Evolutionary conservation across 1,140 invertebrate genomes (phyloP).

Genomic region (Microplitis mediator): DNA sequence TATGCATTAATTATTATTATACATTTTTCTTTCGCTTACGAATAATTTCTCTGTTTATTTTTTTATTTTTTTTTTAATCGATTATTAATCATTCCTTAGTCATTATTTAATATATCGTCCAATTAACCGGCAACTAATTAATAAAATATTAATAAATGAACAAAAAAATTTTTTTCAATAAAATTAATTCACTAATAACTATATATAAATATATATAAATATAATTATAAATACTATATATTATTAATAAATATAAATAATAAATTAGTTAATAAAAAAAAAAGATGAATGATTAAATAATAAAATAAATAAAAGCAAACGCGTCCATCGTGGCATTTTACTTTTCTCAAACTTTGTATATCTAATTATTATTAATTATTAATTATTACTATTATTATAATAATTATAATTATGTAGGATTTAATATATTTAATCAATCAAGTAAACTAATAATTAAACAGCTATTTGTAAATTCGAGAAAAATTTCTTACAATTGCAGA

Average conservation of each 20-base stretch:
- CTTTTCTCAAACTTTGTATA: conserved; percentile 29
- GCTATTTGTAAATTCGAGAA: conserved; percentile 32
- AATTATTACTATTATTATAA: background rate
- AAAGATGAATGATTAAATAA: conserved; percentile 4
- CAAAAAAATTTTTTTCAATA: too few relatives aligned
- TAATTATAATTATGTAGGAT: conserved; percentile 3
- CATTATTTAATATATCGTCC: background rate
- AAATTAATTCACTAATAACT: too few relatives aligned
- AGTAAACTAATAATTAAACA: conserved; percentile 16
- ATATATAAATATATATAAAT: too few relatives aligned
- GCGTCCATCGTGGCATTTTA: conserved; percentile 21
- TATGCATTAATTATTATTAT: background rate
- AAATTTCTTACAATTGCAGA: conserved; percentile 13
- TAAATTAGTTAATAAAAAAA: background rate
- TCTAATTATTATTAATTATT: conserved; percentile 24
- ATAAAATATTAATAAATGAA: too few relatives aligned
- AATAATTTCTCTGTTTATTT: conserved; percentile 12
- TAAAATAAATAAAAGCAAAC: conserved; percentile 10
- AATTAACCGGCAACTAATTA: too few relatives aligned
- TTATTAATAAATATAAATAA: background rate
- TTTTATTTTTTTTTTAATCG: conserved; percentile 12
- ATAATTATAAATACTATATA: too few relatives aligned
- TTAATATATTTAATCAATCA: conserved; percentile 31
- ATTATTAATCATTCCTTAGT: background rate
- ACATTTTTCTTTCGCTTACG: conserved; percentile 31